Conservation (phyloP, 2,113 vertebrate species). For the Synodontis membranacea region DNA sequence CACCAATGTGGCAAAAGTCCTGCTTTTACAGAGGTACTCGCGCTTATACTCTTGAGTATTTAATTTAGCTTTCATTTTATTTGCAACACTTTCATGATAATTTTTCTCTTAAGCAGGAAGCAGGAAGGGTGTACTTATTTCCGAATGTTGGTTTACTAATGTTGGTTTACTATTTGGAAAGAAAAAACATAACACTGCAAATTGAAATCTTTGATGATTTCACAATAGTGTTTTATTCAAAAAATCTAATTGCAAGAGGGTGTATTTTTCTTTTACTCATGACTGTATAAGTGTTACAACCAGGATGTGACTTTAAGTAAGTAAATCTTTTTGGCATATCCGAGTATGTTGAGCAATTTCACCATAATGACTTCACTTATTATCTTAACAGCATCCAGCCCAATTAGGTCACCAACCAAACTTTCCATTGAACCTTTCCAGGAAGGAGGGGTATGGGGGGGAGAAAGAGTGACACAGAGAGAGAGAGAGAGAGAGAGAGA, state of each 20-base stretch:
- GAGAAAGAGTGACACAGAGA: neutral
- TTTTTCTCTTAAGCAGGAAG: neutral
- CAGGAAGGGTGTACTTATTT: neutral
- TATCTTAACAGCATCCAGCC: conserved; percentile 45
- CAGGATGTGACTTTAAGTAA: conserved; percentile 46
- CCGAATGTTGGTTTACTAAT: neutral
- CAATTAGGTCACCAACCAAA: conserved; percentile 45
- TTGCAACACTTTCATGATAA: neutral
- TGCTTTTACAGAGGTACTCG: neutral
- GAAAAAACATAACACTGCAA: neutral
- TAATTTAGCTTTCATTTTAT: neutral
- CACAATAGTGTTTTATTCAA: neutral
- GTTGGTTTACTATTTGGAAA: neutral
- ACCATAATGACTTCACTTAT: conserved; percentile 49
- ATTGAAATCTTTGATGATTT: neutral
- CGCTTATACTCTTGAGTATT: neutral
- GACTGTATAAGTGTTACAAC: neutral
- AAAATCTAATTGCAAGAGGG: neutral
- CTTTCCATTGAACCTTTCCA: conserved; percentile 31
- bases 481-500: neutral
- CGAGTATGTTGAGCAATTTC: conserved; percentile 26
- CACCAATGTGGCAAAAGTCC: neutral
- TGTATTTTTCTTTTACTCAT: neutral
- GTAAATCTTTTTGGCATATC: conserved; percentile 36
- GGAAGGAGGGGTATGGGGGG: conserved; percentile 28